phyloP scores from a whole-genome alignment of 2,797 vertebrate species.

The Bradypus variegatus region DNA sequence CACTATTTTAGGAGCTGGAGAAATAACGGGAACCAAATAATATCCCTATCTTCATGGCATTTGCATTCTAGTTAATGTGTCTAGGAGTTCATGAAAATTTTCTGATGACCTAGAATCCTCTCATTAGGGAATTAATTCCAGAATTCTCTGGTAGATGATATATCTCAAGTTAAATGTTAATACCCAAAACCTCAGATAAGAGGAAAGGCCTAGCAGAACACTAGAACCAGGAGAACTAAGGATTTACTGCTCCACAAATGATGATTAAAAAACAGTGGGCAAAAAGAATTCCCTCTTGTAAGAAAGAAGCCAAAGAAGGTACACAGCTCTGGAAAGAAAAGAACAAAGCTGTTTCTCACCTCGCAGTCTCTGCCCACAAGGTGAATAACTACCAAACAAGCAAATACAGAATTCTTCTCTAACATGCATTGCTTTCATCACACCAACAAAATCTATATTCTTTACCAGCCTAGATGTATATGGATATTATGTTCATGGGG shows the following conservation, averaged over 20 bases:
- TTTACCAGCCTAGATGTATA: not conserved
- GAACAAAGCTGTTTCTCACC: not conserved
- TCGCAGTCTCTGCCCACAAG: not conserved
- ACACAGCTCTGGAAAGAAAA: not conserved
- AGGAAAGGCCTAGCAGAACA: not conserved
- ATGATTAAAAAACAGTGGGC: not conserved
- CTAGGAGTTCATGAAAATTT: not conserved
- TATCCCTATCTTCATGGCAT: not conserved
- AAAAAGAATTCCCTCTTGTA: not conserved
- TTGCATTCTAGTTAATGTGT: not conserved
- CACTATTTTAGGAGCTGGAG: not conserved
- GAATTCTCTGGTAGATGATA: not conserved
- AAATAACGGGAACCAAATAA: constrained; percentile 14
- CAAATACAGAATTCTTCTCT: not conserved
- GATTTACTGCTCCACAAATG: not conserved
- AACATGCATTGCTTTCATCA: not conserved
- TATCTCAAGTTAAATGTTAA: not conserved
- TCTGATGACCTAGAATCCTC: not conserved
- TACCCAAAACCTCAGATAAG: not conserved
- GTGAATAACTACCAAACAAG: not conserved
- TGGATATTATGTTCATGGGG: not conserved
- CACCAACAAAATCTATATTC: not conserved
- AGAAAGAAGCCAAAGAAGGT: not conserved
- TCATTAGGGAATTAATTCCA: constrained; percentile 9
- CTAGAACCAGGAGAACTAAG: not conserved